Percentiles rank a stretch among this genome's conserved stretches.
These are phyloP conservation scores for Hystrix cristata DNA, from an alignment of 2,113 vertebrate species.

Conservation along the genomic window DNA sequence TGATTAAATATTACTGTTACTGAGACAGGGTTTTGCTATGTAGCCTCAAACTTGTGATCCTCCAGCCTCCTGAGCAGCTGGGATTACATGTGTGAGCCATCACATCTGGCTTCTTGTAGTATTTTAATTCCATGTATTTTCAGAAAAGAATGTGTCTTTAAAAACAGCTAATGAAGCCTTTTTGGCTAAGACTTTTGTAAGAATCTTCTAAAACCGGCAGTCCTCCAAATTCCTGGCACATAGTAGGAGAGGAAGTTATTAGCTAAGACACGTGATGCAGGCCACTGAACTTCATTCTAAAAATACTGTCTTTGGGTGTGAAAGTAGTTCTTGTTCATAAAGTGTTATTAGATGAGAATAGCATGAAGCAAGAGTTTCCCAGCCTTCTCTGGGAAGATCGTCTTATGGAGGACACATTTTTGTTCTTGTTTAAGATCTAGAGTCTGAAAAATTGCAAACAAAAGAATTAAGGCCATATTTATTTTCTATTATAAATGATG, in stretches of 20 bases:
- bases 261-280: not conserved
- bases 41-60: not conserved
- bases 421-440: not conserved
- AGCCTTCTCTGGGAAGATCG: not conserved
- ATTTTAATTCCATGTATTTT: not conserved
- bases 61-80: not conserved
- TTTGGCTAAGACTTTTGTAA: not conserved
- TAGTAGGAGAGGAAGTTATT: not conserved
- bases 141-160: not conserved
- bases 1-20: not conserved
- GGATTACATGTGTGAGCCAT: not conserved
- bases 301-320: not conserved
- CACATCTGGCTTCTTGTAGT: not conserved
- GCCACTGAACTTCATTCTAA: not conserved
- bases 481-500: not conserved
- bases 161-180: not conserved
- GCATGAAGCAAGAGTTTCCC: not conserved
- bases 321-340: constrained; percentile 19
- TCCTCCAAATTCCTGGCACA: not conserved
- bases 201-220: not conserved
- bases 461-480: not conserved
- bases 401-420: not conserved
- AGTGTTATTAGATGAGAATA: not conserved
- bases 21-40: not conserved
- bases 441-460: not conserved